phyloP scores from a whole-genome alignment of 2,888 invertebrate species.

The Ariolimax columbianus region DNA sequence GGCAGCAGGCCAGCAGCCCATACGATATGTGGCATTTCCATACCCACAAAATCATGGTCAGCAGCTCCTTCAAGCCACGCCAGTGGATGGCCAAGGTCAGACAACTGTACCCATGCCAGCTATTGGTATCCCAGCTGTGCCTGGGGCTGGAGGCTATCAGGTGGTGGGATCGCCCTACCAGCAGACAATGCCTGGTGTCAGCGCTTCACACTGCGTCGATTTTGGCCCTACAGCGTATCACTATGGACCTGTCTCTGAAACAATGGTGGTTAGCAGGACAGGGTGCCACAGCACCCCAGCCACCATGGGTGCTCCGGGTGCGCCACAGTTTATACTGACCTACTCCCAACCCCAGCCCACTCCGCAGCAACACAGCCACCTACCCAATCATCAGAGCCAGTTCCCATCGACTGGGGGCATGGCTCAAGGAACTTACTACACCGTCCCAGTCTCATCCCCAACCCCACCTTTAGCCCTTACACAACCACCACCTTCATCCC shows the following conservation, averaged over 20 bases:
- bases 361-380: slow-evolving; percentile 18
- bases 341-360: slow-evolving; percentile 18
- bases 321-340: slow-evolving; percentile 21
- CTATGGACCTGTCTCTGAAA: slow-evolving; percentile 20
- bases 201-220: slow-evolving; percentile 31
- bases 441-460: slow-evolving; percentile 39
- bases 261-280: slow-evolving; percentile 24
- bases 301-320: not conserved
- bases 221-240: slow-evolving; percentile 7
- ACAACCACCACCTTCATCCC: slow-evolving; percentile 36
- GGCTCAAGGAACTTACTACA: slow-evolving; percentile 30
- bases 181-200: not conserved
- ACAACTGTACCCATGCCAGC: slow-evolving; percentile 49
- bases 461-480: slow-evolving; percentile 26
- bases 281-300: not conserved
- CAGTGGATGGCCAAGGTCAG: slow-evolving; percentile 43
- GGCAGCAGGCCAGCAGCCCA: not conserved
- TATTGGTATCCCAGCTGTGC: slow-evolving; percentile 34
- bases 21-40: slow-evolving; percentile 30
- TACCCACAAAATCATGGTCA: slow-evolving; percentile 18
- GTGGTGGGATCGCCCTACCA: slow-evolving; percentile 21
- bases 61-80: slow-evolving; percentile 26
- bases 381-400: slow-evolving; percentile 21
- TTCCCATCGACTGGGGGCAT: slow-evolving; percentile 30
- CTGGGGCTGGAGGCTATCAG: slow-evolving; percentile 38